Conservation (phyloP, 2,888 invertebrate genomes). For the Lasioglossum oenotherae region DNA sequence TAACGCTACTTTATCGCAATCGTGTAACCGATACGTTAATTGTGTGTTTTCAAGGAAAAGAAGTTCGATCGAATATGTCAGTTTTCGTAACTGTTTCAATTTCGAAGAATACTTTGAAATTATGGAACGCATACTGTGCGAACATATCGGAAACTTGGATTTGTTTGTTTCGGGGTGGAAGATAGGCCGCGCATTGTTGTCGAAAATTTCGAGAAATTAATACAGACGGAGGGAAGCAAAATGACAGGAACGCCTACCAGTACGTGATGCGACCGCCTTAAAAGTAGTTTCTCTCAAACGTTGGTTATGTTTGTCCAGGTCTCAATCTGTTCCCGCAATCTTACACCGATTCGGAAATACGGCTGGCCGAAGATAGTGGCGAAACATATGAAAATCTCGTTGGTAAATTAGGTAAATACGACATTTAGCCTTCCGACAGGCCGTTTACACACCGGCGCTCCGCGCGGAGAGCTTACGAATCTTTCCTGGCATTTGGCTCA, state of each 20-base stretch:
- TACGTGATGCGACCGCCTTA: slow-evolving; percentile 50
- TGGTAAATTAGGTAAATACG: slow-evolving; percentile 68
- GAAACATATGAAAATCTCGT: slow-evolving; percentile 58
- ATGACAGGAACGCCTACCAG: slow-evolving; percentile 81
- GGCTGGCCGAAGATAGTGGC: slow-evolving; percentile 20
- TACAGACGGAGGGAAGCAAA: slow-evolving; percentile 72
- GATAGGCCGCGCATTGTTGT: not conserved
- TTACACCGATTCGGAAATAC: slow-evolving; percentile 15
- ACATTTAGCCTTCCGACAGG: slow-evolving; percentile 69
- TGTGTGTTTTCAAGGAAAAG: slow-evolving; percentile 3
- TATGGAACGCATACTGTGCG: not conserved
- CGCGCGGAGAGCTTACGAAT: slow-evolving; percentile 67
- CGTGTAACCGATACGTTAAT: not conserved
- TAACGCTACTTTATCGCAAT: not conserved
- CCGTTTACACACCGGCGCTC: slow-evolving; percentile 67
- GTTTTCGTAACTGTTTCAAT: not conserved
- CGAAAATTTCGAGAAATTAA: slow-evolving; percentile 57
- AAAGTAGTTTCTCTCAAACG: slow-evolving; percentile 30
- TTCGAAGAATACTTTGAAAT: not conserved
- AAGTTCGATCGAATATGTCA: slow-evolving; percentile 45
- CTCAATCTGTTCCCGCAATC: slow-evolving; percentile 8
- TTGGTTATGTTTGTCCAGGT: slow-evolving; percentile 9
- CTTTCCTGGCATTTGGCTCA: slow-evolving; percentile 70
- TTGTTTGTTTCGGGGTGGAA: not conserved
- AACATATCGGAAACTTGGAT: not conserved